These are phyloP conservation scores for Epizoanthus fatuus DNA, from an alignment of 92 coral and sea anemone species.

Conservation along the genomic window DNA sequence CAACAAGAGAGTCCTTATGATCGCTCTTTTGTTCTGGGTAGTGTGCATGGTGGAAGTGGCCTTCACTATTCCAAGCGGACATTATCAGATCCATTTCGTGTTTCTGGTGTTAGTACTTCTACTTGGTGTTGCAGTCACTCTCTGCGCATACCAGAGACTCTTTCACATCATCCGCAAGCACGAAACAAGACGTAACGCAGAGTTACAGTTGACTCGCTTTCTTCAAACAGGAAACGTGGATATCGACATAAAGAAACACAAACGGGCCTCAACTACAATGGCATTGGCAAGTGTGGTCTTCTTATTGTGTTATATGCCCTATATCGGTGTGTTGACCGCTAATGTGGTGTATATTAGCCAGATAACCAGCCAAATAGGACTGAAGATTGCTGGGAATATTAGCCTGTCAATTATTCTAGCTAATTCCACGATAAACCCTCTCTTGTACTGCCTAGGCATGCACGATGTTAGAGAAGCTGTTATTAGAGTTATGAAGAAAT, in stretches of 20 bases:
- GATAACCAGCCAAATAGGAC: slow-evolving; percentile 27
- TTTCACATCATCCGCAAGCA: slow-evolving; percentile 45
- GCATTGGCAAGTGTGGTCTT: slow-evolving; percentile 31
- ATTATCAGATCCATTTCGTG: slow-evolving; percentile 14
- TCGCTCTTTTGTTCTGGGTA: slow-evolving; percentile 10
- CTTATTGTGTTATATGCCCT: slow-evolving; percentile 23
- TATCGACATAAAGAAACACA: slow-evolving; percentile 31
- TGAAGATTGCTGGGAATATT: slow-evolving; percentile 41
- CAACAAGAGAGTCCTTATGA: slow-evolving; percentile 13
- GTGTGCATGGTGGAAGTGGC: slow-evolving; percentile 21
- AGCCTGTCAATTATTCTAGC: slow-evolving; percentile 21
- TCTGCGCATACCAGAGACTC: slow-evolving; percentile 35
- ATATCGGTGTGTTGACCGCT: slow-evolving; percentile 43
- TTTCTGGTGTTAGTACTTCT: slow-evolving; percentile 18
- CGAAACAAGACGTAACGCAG: slow-evolving; percentile 28
- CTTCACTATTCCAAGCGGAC: slow-evolving; percentile 15
- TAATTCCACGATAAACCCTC: slow-evolving; percentile 29
- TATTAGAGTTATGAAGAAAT: neutral
- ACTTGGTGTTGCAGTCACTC: slow-evolving; percentile 5
- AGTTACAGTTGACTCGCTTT: slow-evolving; percentile 7
- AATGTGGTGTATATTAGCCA: slow-evolving; percentile 29
- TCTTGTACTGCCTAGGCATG: slow-evolving; percentile 42
- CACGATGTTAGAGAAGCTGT: slow-evolving; percentile 35
- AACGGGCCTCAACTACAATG: slow-evolving; percentile 39
- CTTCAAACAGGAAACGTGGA: slow-evolving; percentile 6